Evolutionary conservation across 2,797 vertebrate genomes (phyloP).

Genomic region (Xerus rutilus): DNA sequence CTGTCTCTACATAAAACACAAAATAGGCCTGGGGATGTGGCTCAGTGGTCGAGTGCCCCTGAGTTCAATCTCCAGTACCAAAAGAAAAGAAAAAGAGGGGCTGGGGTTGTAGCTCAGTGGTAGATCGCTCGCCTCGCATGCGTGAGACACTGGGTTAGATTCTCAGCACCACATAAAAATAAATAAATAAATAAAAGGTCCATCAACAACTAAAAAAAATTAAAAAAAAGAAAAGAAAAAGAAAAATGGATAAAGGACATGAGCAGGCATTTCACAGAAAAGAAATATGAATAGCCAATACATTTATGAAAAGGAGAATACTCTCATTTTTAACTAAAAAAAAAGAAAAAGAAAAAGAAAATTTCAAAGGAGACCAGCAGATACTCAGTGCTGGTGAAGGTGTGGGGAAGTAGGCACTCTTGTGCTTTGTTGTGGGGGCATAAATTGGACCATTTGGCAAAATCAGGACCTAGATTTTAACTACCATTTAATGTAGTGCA

Average conservation of each 20-base stretch:
- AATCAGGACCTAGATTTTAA: neutral
- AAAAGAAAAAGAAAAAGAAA: neutral
- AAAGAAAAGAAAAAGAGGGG: neutral
- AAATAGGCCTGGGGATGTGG: too few species aligned
- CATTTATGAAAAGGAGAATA: neutral
- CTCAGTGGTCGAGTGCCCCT: too few species aligned
- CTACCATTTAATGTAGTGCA: neutral
- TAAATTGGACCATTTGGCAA: neutral
- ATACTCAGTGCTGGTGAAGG: neutral
- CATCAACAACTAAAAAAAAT: too few species aligned
- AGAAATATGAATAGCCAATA: neutral
- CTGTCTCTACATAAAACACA: too few species aligned
- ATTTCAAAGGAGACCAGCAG: neutral
- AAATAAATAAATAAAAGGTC: too few species aligned
- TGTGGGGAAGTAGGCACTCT: neutral
- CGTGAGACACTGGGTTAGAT: too few species aligned
- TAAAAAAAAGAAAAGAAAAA: neutral
- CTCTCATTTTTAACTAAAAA: conserved; percentile 48
- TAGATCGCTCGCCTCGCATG: too few species aligned
- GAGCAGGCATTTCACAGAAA: neutral
- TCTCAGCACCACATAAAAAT: too few species aligned
- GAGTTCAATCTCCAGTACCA: too few species aligned
- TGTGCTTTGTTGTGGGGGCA: neutral
- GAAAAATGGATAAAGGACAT: neutral
- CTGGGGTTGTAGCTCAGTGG: too few species aligned